Evolutionary conservation across 2,797 vertebrate genomes (phyloP), one percentile per base, ranked within the genome.

Genomic region (Helostoma temminkii): DNA sequence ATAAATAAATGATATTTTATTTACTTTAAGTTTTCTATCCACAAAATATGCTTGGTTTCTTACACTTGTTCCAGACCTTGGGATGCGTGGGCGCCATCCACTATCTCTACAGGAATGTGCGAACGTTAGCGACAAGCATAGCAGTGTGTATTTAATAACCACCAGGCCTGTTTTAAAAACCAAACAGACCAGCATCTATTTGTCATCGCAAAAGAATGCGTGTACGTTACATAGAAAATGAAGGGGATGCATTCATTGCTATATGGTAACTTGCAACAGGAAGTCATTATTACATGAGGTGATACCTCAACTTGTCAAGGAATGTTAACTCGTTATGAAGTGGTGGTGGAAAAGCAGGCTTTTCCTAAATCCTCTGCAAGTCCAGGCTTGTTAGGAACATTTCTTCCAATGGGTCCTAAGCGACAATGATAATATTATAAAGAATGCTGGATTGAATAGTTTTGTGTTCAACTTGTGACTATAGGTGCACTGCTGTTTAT

Each of bases 281-380:
- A 92, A 91, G 91, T 80, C 22, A 24, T n/a, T 18, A 50, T 55
- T 74, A 28, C 30, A 52, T 47, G 46, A 81, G 74, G 75, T 71
- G 83, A 86, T 83, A 86, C 85, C 65, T 71, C 74, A 68, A 80
- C 71, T 73, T 36, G 26, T 32, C 1, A 24, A 83, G 85, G 90
- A 90, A 92, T 91, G 85, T 82, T 68, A 71, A 83, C 89, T 88
- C 82, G 81, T 90, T 91, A 78, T 39, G 26, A 86, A 77, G 78
- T 48, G 5, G 18, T 12, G 75, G 85, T 86, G 78, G 91, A 80
- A 77, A 63, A 90, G 89, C 91, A 84, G 88, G 91, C 80, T 90
- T 91, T 91, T 91, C 88, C 77, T 83, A 90, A 90, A 90, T 85
- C 82, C 58, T 85, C 37, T 57, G 70, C 94, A 52, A 47, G 94